Base-by-base conservation (phyloP, 1,140 invertebrate species). In the Hypothenemus hampei region DNA sequence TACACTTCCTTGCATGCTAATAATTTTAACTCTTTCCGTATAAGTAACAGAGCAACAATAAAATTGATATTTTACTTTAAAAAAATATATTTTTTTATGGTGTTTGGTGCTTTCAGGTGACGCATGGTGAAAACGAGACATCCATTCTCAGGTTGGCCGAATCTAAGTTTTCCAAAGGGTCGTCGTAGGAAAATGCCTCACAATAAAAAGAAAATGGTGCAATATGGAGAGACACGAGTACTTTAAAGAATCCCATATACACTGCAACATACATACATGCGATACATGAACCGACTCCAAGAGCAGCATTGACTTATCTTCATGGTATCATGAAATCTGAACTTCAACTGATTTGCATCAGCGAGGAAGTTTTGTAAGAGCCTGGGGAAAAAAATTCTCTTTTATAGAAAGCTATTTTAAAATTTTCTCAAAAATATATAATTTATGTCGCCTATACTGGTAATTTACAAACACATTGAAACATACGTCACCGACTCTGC, bases 101-200 rank as follows among this genome's bases (percentile, higher is more conserved):
- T 69, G 63, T 70, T 68, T 68, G 66, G 66, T 70, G 68, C 65
- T 68, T 69, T 70, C 68, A 70, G 68, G 67, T 70, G 63, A 44
- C 62, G 62, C 57, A 64, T 57, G 68, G 65, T 68, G 68, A 68
- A 60, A 65, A 63, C 61, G 67, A 68, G 49, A 29, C 62, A 58
- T 65, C 65, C 58, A 44, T 67, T 47, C 66, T 66, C 63, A 70
- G 65, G 65, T 70, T 70, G 68, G 68, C 67, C 59, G 68, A 70
- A 68, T 70, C 68, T 69, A 70, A 70, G 62, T 69, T 69, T 69
- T 66, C 61, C 64, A 66, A 65, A 57, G 57, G 60, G 60, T 63
- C 63, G 51, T 61, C 65, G 21, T 63, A 60, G 58, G 50, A 54
- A 63, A 59, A 52, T 41, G 39, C 16, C 36, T 48, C 15, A 44